phyloP scores from a whole-genome alignment of 2,113 vertebrate species.

The Tringa solitaria region DNA sequence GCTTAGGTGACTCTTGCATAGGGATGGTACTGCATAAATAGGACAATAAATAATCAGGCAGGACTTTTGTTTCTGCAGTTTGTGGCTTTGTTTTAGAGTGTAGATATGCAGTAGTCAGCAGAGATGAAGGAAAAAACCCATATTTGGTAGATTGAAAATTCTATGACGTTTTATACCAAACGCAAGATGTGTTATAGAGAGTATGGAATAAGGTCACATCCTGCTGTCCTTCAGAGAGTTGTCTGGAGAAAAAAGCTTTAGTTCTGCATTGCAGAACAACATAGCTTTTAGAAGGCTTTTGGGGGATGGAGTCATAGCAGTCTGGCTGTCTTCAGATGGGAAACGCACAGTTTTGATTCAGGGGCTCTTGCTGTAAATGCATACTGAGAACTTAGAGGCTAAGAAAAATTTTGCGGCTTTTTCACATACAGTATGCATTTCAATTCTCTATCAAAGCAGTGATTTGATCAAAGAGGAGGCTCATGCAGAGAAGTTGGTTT shows the following conservation, averaged over 20 bases:
- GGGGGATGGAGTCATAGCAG: background rate
- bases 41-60: background rate
- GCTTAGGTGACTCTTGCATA: background rate
- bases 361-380: background rate
- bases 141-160: background rate
- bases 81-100: background rate
- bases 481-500: background rate
- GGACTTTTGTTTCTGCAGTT: background rate
- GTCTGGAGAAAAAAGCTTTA: background rate
- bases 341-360: background rate
- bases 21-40: background rate
- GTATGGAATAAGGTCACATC: background rate
- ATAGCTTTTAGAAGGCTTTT: background rate
- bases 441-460: background rate
- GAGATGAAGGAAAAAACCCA: accelerated
- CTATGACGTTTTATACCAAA: background rate
- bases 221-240: background rate
- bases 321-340: background rate
- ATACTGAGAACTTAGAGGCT: background rate
- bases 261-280: background rate
- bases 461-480: background rate
- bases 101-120: background rate
- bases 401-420: background rate
- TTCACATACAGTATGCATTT: background rate
- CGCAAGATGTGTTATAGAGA: background rate